Evolutionary conservation across 35 echinoderm and acorn worm species (phyloP).

Genomic region (Diadema setosum): DNA sequence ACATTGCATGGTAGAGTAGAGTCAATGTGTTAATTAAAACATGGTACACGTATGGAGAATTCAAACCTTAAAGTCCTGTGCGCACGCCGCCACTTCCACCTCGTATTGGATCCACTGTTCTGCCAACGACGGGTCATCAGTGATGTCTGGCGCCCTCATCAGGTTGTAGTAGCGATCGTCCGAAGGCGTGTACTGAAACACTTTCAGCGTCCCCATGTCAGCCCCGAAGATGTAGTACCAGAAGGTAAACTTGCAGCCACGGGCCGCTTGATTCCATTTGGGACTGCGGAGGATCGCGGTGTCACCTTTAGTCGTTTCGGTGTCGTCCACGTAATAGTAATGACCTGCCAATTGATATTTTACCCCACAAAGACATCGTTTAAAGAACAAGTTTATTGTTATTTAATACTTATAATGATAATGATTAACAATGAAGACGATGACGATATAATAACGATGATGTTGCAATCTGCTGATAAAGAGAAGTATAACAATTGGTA

Average conservation of each 20-base stretch:
- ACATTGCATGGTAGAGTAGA: no score
- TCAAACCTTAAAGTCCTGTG: constrained; percentile 75
- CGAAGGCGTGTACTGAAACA: constrained; percentile 6
- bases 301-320: neutral
- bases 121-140: neutral
- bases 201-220: constrained; percentile 44
- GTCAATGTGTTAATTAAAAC: no score
- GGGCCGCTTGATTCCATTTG: constrained; percentile 32
- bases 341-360: constrained; percentile 47
- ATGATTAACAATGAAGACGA: no score
- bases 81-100: constrained; percentile 36
- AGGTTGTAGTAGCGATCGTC: neutral
- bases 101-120: constrained; percentile 48
- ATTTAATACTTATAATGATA: no score
- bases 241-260: constrained; percentile 48
- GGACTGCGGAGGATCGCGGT: constrained; percentile 53
- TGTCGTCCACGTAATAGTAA: constrained; percentile 75
- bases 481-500: no score
- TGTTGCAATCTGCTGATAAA: no score
- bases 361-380: no score
- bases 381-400: no score
- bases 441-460: no score
- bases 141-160: constrained; percentile 5
- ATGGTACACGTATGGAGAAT: neutral
- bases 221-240: constrained; percentile 83